Evolutionary conservation across 2,113 vertebrate genomes (phyloP).

Genomic region (Nansenia antarctica): DNA sequence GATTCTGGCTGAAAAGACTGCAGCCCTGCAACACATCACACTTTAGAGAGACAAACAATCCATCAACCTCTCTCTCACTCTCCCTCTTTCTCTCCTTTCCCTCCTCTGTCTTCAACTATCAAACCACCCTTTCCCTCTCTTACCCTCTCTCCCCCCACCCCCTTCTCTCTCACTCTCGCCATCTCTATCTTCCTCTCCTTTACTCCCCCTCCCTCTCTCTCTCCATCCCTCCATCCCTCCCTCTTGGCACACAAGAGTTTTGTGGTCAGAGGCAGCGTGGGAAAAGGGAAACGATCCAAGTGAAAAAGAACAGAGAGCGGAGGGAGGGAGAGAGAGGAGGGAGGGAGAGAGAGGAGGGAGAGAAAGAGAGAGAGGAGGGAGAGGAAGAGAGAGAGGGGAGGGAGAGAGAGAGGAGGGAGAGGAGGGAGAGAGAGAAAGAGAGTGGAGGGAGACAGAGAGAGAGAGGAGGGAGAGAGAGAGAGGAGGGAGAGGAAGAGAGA

Average conservation of each 20-base stretch:
- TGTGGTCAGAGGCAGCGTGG: slow-evolving; percentile 58
- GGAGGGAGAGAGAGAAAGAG: slow-evolving; percentile 17
- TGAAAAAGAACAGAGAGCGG: not conserved
- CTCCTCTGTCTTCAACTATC: slow-evolving; percentile 26
- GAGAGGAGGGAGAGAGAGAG: not conserved
- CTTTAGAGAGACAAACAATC: slow-evolving; percentile 57
- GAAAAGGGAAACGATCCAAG: slow-evolving; percentile 56
- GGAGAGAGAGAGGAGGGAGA: not conserved
- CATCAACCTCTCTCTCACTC: slow-evolving; percentile 35
- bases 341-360: not conserved
- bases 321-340: not conserved
- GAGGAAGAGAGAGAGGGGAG: not conserved
- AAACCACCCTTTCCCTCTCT: not conserved
- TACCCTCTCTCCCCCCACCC: slow-evolving; percentile 1
- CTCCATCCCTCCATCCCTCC: slow-evolving; percentile 21
- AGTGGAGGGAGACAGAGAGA: slow-evolving; percentile 4
- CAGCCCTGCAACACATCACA: slow-evolving; percentile 53
- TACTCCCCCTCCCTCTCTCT: not conserved
- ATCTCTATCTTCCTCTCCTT: not conserved
- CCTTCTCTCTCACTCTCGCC: not conserved
- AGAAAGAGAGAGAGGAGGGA: not conserved
- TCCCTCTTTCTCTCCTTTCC: not conserved
- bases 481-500: not conserved
- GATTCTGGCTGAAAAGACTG: slow-evolving; percentile 59
- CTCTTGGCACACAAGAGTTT: slow-evolving; percentile 43